Conservation (phyloP, 2,113 vertebrate genomes). For the Pseudopipra pipra region DNA sequence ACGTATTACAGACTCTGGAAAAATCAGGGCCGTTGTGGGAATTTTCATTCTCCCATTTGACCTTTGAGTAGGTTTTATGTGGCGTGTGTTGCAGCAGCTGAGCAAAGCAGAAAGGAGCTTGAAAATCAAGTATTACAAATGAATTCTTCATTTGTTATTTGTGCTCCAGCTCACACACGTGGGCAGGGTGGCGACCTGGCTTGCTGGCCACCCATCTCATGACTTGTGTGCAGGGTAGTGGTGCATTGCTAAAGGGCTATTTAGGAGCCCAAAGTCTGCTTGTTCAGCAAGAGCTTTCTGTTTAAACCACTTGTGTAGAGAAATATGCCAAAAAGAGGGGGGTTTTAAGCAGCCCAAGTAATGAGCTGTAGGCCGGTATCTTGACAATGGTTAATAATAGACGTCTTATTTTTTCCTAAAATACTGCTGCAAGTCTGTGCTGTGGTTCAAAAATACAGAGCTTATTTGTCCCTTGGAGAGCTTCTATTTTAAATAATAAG, state of each 20-base stretch:
- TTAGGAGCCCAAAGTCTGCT: constrained; percentile 10
- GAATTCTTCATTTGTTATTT: not conserved
- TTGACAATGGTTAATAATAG: constrained; percentile 61
- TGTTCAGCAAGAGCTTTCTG: constrained; percentile 14
- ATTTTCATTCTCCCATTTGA: not conserved
- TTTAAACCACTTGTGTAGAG: not conserved
- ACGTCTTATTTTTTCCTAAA: constrained; percentile 26
- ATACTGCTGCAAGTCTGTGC: constrained; percentile 14
- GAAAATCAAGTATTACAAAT: constrained; percentile 10
- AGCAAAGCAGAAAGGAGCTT: constrained; percentile 42
- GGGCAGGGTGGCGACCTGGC: not conserved
- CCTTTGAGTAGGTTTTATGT: not conserved
- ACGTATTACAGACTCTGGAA: not conserved
- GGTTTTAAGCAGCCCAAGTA: constrained; percentile 37
- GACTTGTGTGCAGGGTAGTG: not conserved
- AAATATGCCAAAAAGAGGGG: constrained; percentile 10
- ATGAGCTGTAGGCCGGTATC: constrained; percentile 30
- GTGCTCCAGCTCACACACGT: not conserved
- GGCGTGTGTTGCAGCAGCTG: not conserved
- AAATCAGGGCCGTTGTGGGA: not conserved
- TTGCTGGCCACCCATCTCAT: not conserved
- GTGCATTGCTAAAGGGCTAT: not conserved
- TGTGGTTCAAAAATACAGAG: constrained; percentile 33
- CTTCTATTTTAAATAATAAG: constrained; percentile 2
- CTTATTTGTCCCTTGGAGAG: constrained; percentile 6